Evolutionary conservation across 2,113 vertebrate species (phyloP).

Genomic region (Anser cygnoides): DNA sequence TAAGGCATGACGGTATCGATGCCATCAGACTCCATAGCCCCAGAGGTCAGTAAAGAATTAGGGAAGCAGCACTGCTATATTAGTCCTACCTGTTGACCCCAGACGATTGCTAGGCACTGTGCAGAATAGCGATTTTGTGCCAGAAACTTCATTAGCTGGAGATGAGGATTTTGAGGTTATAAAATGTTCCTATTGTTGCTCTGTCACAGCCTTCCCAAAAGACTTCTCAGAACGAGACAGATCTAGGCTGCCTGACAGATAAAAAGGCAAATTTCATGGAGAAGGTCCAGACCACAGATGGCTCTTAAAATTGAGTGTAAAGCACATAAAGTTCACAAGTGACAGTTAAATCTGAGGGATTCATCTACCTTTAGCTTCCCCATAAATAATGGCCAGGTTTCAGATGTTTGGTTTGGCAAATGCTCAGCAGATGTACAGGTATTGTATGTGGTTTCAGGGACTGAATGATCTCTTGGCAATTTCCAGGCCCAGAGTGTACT

Average conservation of each 20-base stretch:
- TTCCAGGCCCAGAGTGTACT: neutral
- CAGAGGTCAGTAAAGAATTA: neutral
- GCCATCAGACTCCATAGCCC: neutral
- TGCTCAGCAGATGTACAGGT: neutral
- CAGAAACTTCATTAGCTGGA: neutral
- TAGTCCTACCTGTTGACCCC: rapidly evolving
- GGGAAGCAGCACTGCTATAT: neutral
- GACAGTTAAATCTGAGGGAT: neutral
- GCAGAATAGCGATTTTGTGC: neutral
- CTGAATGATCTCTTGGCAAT: neutral
- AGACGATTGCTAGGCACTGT: neutral
- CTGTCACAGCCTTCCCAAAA: neutral
- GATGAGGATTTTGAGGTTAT: neutral
- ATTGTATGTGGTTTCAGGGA: neutral
- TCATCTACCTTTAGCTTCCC: neutral
- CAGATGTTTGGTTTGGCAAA: neutral
- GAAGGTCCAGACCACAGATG: neutral
- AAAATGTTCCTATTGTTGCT: neutral
- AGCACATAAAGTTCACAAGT: neutral
- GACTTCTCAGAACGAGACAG: neutral
- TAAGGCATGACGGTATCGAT: neutral
- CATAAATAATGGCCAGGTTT: neutral
- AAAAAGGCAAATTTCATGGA: neutral
- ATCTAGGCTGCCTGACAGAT: neutral
- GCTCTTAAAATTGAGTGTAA: neutral